A percentile compares a stretch with the other conserved stretches of the same genome.
phyloP scores from a whole-genome alignment of 2,888 invertebrate species.

The Drosophila diplacantha region DNA sequence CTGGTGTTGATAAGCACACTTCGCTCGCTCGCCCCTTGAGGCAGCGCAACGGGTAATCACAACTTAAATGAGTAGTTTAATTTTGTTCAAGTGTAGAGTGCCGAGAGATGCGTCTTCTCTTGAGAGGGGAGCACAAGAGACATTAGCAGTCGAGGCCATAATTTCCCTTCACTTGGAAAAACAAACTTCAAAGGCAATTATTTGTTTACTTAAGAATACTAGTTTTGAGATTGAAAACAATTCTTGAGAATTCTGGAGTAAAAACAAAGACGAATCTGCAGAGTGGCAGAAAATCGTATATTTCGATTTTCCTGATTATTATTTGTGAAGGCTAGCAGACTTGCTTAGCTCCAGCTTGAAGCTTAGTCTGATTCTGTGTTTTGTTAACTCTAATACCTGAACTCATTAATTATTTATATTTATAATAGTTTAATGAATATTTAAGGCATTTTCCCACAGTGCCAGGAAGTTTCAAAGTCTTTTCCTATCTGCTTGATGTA shows the following conservation, averaged over 20 bases:
- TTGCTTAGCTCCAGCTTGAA: not conserved
- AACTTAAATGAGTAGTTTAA: conserved; percentile 64
- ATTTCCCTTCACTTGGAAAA: conserved; percentile 10
- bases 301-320: not conserved
- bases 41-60: conserved; percentile 62
- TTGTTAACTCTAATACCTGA: not conserved
- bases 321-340: not conserved
- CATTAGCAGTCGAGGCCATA: conserved; percentile 10
- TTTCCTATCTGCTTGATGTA: not conserved
- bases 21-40: conserved; percentile 54
- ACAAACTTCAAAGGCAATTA: conserved; percentile 12
- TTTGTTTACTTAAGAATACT: conserved; percentile 7
- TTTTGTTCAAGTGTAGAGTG: conserved; percentile 58
- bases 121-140: not conserved
- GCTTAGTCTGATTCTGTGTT: not conserved
- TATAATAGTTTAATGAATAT: not conserved
- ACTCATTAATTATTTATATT: not conserved
- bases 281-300: not conserved
- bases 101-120: conserved; percentile 7
- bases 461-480: not conserved
- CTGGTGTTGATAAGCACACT: conserved; percentile 69
- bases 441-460: not conserved
- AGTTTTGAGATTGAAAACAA: conserved; percentile 5
- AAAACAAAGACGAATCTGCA: not conserved
- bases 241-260: not conserved